Base-by-base conservation (phyloP, 2,888 invertebrate species). In the Tanytarsus gracilentus region DNA sequence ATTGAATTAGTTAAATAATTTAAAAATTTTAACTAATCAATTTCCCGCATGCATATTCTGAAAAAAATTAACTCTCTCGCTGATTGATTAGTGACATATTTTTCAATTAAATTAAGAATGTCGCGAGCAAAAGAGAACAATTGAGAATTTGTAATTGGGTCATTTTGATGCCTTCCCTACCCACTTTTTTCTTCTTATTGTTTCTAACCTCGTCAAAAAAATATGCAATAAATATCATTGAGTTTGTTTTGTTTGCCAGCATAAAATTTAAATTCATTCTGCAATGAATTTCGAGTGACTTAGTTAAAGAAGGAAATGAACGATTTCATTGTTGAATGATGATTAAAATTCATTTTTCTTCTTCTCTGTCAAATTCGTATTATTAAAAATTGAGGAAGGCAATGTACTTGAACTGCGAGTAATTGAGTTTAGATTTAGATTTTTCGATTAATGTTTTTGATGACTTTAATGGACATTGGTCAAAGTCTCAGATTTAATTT, bases 281-380 rank as follows among this genome's bases (percentile, higher is more conserved):
- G 2, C 9, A 44, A 44, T 23, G 23, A 6, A 16, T 18, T 2
- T 44, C 18, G 14, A n/a, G n/a, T 44, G 21, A 8, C 23, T 26
- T 18, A n/a, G 4, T 26, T 27, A 16, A 49, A 27, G 18, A n/a
- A 55, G 55, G 55, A 55, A 55, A 26, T 55, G 55, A 40, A 21
- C 40, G 55, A 55, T 55, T 55, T 55, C 18, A 55, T 55, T 55
- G 55, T 52, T 52, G 29, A n/a, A n/a, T n/a, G n/a, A n/a, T n/a
- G n/a, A n/a, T n/a, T n/a, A n/a, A n/a, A n/a, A n/a, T n/a, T n/a
- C n/a, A n/a, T n/a, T n/a, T n/a, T n/a, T n/a, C n/a, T n/a, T n/a
- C n/a, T n/a, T n/a, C n/a, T n/a, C n/a, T n/a, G n/a, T n/a, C n/a
- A n/a, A n/a, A n/a, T n/a, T n/a, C n/a, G n/a, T n/a, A n/a, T n/a